A percentile compares a stretch with the other conserved stretches of the same genome.
phyloP scores from a whole-genome alignment of 2,797 vertebrate species.

The Mormyrops attenuatus region DNA sequence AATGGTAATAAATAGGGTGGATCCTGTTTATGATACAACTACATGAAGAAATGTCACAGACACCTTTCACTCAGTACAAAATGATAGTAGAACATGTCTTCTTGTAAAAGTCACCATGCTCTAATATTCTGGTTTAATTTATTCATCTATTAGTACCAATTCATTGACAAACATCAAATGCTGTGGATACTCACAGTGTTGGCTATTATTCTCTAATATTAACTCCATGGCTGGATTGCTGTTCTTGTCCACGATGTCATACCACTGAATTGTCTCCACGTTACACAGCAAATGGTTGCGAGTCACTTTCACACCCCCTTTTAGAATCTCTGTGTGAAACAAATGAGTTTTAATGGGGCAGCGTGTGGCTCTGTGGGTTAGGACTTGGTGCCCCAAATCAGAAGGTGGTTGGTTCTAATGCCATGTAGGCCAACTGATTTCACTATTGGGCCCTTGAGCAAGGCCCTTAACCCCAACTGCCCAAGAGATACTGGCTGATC shows the following conservation, averaged over 20 bases:
- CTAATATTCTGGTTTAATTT: not conserved
- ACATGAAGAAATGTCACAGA: not conserved
- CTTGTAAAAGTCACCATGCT: not conserved
- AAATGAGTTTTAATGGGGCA: not conserved
- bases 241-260: slow-evolving; percentile 69
- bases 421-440: not conserved
- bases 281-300: slow-evolving; percentile 74
- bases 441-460: not conserved
- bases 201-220: slow-evolving; percentile 20
- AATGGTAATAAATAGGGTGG: not conserved
- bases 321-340: slow-evolving; percentile 76
- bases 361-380: not conserved
- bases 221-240: slow-evolving; percentile 47
- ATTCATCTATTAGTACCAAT: not conserved
- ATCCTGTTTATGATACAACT: not conserved
- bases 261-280: slow-evolving; percentile 81
- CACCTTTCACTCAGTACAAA: not conserved
- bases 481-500: not conserved
- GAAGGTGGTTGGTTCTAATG: not conserved
- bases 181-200: slow-evolving; percentile 64
- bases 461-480: not conserved
- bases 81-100: not conserved
- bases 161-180: not conserved
- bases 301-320: slow-evolving; percentile 75
- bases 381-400: not conserved